Evolutionary conservation across 2,888 invertebrate genomes (phyloP).

Genomic region (Hybos culiciformis): DNA sequence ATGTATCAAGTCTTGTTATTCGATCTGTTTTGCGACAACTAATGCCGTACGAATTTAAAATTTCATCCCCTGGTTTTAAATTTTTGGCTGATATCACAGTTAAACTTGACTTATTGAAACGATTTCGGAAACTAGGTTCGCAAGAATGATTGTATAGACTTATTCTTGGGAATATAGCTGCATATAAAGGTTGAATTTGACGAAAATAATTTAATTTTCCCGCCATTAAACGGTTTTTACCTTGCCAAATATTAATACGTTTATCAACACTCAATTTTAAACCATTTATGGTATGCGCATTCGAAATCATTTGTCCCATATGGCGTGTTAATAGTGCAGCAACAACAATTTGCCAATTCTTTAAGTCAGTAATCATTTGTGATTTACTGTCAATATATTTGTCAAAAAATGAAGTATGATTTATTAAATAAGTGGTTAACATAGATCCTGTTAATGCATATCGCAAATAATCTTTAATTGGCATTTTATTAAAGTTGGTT

Average conservation of each 20-base stretch:
- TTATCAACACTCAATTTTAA: background rate
- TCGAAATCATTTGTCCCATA: conserved; percentile 58
- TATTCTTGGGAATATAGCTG: conserved; percentile 70
- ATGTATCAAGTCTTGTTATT: conserved; percentile 43
- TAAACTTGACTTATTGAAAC: conserved; percentile 54
- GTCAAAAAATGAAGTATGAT: conserved; percentile 47
- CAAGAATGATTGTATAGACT: conserved; percentile 89
- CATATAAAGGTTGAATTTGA: conserved; percentile 43
- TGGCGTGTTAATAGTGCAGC: conserved; percentile 57
- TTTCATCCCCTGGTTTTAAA: conserved; percentile 50
- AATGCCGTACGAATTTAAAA: conserved; percentile 74
- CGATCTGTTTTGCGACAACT: conserved; percentile 50
- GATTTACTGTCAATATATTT: conserved; percentile 28
- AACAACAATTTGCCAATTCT: conserved; percentile 34
- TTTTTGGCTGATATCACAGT: conserved; percentile 54
- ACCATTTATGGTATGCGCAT: conserved; percentile 48
- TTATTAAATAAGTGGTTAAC: conserved; percentile 46
- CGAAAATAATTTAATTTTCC: conserved; percentile 13
- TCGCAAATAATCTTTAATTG: conserved; percentile 49
- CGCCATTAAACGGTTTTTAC: conserved; percentile 6
- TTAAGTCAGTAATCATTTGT: conserved; percentile 17
- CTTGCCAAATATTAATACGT: conserved; percentile 4
- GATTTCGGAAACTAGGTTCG: conserved; percentile 63
- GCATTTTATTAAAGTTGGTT: conserved; percentile 56
- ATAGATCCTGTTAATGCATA: conserved; percentile 55